Evolutionary conservation across 2,888 invertebrate genomes (phyloP).

Genomic region (Onchidella celtica): DNA sequence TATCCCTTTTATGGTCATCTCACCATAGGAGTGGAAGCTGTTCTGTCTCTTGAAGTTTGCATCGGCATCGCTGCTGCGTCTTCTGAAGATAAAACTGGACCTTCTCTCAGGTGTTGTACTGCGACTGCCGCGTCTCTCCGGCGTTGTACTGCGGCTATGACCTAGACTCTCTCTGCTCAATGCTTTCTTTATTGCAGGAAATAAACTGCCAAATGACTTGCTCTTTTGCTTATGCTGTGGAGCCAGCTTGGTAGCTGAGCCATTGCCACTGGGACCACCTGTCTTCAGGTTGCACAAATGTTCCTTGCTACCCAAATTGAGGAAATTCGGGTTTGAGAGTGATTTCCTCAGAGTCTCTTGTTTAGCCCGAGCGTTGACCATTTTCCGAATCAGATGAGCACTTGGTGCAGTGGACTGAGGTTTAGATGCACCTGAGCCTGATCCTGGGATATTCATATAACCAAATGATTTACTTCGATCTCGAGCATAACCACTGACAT

Average conservation of each 20-base stretch:
- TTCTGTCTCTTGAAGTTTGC: conserved; percentile 55
- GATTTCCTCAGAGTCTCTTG: conserved; percentile 64
- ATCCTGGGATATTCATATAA: conserved; percentile 49
- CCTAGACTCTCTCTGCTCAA: conserved; percentile 60
- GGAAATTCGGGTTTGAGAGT: conserved; percentile 73
- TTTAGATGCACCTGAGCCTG: background rate
- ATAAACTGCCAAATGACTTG: conserved; percentile 59
- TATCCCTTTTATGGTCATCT: conserved; percentile 66
- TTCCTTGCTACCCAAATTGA: conserved; percentile 68
- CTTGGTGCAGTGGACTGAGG: conserved; percentile 44
- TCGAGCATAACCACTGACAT: conserved; percentile 48
- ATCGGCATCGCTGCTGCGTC: conserved; percentile 58
- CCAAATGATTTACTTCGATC: conserved; percentile 56
- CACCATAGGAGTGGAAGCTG: conserved; percentile 54
- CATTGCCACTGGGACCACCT: conserved; percentile 46
- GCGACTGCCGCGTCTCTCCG: conserved; percentile 41
- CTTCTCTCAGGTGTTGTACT: conserved; percentile 37
- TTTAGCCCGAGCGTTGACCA: conserved; percentile 50
- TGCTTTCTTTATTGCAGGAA: conserved; percentile 52
- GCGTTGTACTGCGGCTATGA: conserved; percentile 51
- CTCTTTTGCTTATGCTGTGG: conserved; percentile 51
- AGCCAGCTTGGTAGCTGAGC: conserved; percentile 8
- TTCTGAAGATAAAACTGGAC: conserved; percentile 32
- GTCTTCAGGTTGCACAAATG: conserved; percentile 60
- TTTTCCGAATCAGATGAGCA: conserved; percentile 52